phyloP scores from a whole-genome alignment of 1,140 invertebrate species.

The Hormaphis cornu region DNA sequence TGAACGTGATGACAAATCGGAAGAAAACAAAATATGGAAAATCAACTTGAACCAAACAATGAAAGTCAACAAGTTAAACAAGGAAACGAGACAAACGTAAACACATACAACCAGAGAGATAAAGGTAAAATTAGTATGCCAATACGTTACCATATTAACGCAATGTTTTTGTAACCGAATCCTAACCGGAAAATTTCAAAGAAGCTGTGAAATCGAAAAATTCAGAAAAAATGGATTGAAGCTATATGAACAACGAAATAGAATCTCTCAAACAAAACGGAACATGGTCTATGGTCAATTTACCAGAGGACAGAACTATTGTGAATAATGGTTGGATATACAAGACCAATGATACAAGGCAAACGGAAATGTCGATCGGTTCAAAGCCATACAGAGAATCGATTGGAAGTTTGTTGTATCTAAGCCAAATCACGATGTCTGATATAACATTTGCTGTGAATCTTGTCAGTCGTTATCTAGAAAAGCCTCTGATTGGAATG shows the following conservation, averaged over 20 bases:
- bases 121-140: not conserved
- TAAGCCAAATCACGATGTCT: constrained; percentile 40
- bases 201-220: not conserved
- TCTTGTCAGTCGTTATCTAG: constrained; percentile 38
- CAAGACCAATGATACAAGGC: constrained; percentile 39
- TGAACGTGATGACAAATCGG: not conserved
- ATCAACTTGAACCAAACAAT: not conserved
- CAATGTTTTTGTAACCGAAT: not conserved
- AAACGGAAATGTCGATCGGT: constrained; percentile 37
- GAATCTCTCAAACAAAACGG: constrained; percentile 41
- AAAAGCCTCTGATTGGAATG: constrained; percentile 36
- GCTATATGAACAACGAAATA: constrained; percentile 42
- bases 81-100: not conserved
- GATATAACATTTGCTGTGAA: constrained; percentile 42
- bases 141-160: not conserved
- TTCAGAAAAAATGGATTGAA: constrained; percentile 36
- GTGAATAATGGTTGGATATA: constrained; percentile 42
- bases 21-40: not conserved
- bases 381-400: constrained; percentile 42
- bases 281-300: constrained; percentile 41
- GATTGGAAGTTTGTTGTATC: constrained; percentile 41
- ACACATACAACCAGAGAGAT: not conserved
- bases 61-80: not conserved
- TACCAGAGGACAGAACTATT: constrained; percentile 36
- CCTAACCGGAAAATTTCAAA: not conserved